Base-by-base conservation (phyloP, 2,888 invertebrate species). In the Crossocerus cetratus region DNA sequence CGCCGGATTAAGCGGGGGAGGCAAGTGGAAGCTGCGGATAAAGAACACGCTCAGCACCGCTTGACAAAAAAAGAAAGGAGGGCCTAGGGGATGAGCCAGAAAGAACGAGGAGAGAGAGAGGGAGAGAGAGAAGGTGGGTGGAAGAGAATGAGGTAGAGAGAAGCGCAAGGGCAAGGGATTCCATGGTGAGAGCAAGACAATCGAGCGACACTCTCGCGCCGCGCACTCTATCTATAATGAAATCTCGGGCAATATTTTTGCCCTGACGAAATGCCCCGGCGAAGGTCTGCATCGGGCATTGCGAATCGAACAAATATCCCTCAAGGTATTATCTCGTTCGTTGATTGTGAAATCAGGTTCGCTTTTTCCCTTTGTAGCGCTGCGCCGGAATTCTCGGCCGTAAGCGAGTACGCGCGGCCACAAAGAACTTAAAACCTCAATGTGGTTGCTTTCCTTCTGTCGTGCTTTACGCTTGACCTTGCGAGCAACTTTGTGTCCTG, bases 211-310 rank as follows among this genome's bases (percentile, higher is more conserved):
- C 69, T 69, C 65, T 74, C 67, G 69, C 61, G 69, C 64, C 72
- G 67, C 61, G 57, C 59, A 71, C 67, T 77, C 68, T 83, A 86
- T 85, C 84, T 83, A 83, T 85, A 86, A 85, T 86, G 82, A 86
- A 86, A 86, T 84, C 84, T 84, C 65, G 75, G 66, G 81, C 74
- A 82, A 86, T 85, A 85, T 84, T 86, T 86, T 83, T 82, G 82
- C 83, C 80, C 78, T 66, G 69, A 76, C 59, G 74, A 71, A 68
- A 76, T 72, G 60, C 55, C 62, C 71, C 66, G 64, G n/a, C 49
- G 55, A 64, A 68, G 54, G 58, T 53, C 45, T 65, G 42, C 44
- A 57, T 23, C 44, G 54, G 21, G 60, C 43, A 63, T 45, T 56
- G 43, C 16, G 60, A 59, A 23, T 58, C 59, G 22, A 62, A 67